Evolutionary conservation across 1,140 invertebrate species (phyloP).

Genomic region (Cyphomyrmex costatus): DNA sequence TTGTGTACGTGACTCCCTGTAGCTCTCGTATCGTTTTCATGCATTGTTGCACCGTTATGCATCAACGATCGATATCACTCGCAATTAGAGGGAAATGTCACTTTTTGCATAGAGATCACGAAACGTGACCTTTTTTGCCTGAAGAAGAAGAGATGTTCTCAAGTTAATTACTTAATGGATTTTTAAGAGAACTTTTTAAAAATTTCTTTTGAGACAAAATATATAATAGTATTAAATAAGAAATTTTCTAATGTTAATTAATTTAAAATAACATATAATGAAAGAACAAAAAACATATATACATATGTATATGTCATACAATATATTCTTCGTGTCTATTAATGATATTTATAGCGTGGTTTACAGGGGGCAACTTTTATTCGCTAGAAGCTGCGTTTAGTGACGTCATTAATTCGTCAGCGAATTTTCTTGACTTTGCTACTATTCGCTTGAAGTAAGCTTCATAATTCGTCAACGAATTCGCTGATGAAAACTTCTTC

Average conservation of each 20-base stretch:
- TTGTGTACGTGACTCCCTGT: constrained; percentile 32
- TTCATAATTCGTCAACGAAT: no score
- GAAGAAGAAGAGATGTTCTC: background rate
- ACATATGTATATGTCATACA: background rate
- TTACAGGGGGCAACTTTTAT: no score
- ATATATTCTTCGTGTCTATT: background rate
- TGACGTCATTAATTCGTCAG: no score
- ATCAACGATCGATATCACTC: constrained; percentile 49
- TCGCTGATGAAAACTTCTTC: no score
- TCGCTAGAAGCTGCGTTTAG: no score
- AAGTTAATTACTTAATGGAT: constrained; percentile 21
- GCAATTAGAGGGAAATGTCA: constrained; percentile 7
- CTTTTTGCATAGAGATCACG: constrained; percentile 26
- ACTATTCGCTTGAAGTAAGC: no score
- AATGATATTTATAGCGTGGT: background rate
- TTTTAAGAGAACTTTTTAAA: background rate
- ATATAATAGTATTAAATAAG: background rate
- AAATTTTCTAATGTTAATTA: constrained; percentile 3
- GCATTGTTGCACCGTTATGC: constrained; percentile 20
- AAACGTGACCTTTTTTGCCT: background rate
- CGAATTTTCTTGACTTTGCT: no score
- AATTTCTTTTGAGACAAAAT: background rate
- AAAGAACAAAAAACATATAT: background rate
- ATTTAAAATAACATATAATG: background rate
- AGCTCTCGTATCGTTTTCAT: constrained; percentile 49